A percentile compares a stretch with the other conserved stretches of the same genome.
These are phyloP conservation scores for Pseudorasbora parva DNA, from an alignment of 2,113 vertebrate species.

Conservation along the genomic window DNA sequence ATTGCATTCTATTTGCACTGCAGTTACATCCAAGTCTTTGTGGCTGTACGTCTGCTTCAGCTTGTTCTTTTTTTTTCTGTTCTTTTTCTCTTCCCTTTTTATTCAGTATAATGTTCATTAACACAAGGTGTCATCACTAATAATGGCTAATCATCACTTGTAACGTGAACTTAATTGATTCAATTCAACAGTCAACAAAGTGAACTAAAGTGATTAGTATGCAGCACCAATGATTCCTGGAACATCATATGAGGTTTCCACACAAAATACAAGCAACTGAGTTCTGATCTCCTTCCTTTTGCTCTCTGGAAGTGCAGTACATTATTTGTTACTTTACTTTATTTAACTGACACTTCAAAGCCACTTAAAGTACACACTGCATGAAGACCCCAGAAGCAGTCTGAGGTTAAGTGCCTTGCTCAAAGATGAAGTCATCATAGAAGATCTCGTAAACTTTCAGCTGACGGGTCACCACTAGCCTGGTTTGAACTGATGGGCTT, in stretches of 20 bases:
- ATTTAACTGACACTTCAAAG: slow-evolving; percentile 32
- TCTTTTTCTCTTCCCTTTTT: too few relatives aligned
- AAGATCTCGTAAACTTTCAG: not conserved
- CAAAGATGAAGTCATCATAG: not conserved
- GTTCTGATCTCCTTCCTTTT: not conserved
- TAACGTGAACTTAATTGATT: too few relatives aligned
- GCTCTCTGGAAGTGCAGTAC: not conserved
- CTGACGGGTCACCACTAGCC: slow-evolving; percentile 10
- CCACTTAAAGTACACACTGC: not conserved
- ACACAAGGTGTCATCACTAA: too few relatives aligned
- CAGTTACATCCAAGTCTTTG: too few relatives aligned
- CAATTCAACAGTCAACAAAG: too few relatives aligned
- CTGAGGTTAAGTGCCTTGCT: slow-evolving; percentile 25
- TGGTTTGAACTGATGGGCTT: slow-evolving; percentile 7
- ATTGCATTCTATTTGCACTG: too few relatives aligned
- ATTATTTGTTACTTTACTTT: slow-evolving; percentile 24
- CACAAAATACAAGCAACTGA: not conserved
- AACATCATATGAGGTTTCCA: not conserved
- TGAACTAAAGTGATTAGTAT: too few relatives aligned
- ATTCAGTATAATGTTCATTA: too few relatives aligned
- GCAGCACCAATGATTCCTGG: too few relatives aligned
- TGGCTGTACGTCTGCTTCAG: too few relatives aligned
- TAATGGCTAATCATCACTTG: too few relatives aligned
- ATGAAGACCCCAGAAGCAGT: not conserved
- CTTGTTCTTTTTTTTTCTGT: too few relatives aligned